These are phyloP conservation scores for Hypotaenidia philippensis DNA, from an alignment of 2,797 vertebrate species.

Conservation along the genomic window DNA sequence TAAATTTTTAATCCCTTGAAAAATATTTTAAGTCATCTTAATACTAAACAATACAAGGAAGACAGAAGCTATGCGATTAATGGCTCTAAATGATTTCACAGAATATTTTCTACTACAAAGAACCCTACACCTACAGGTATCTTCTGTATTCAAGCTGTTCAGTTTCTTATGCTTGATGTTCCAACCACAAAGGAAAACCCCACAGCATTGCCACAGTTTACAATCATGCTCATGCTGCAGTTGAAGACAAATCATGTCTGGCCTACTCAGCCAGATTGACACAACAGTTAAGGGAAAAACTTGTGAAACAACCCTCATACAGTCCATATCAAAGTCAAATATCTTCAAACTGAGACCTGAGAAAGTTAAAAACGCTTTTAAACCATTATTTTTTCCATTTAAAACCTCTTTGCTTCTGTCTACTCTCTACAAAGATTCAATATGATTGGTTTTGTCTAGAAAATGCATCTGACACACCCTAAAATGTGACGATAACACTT, in stretches of 20 bases:
- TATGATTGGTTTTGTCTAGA: background rate
- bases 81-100: background rate
- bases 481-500: background rate
- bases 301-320: background rate
- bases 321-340: background rate
- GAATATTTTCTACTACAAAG: background rate
- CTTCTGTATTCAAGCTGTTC: background rate
- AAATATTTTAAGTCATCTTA: background rate
- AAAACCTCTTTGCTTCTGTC: background rate
- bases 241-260: background rate
- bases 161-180: background rate
- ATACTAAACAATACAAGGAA: background rate
- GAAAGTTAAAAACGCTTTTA: background rate
- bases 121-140: background rate
- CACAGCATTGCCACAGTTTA: background rate
- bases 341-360: background rate
- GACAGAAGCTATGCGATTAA: background rate
- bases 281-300: accelerated
- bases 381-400: background rate
- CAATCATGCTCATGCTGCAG: background rate
- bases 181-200: background rate
- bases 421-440: background rate
- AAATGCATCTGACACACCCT: background rate
- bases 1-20: background rate
- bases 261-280: background rate